Evolutionary conservation across 2,797 vertebrate species (phyloP), one percentile per base, ranked within the genome.

Genomic region (Girardinus metallicus): DNA sequence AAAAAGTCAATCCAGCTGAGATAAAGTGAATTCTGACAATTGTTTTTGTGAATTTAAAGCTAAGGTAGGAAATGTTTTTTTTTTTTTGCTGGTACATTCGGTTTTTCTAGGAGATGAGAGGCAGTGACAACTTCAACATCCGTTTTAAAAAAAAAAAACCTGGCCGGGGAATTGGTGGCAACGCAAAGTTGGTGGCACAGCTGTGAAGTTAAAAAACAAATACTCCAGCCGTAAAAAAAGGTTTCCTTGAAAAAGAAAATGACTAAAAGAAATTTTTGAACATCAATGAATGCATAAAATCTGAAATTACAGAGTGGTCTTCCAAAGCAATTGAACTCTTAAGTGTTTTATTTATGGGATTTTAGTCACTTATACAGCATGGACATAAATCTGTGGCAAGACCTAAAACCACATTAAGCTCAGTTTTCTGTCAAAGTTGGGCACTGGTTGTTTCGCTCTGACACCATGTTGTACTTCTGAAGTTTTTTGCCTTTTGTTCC

Each of bases 1-100:
- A 86, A 91, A 91, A 78, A 79, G 86, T 92, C 87, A 87, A 85
- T 82, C 82, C 43, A 81, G 85, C 71, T 81, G 74, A 83, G 83
- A 88, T 84, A 91, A 91, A 92, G 71, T 68, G 34, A 87, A 78
- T 75, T 60, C 73, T 74, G 39, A 80, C 39, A 75, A 71, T 74
- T 83, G 7, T 23, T 39, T 39, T 78, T 62, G 66, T 5, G 1
- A 78, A 53, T 68, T 71, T 57, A 21, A 44, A 80, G 75, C 36
- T 75, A 51, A 80, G 66, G 71, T 82, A 62, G 77, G 73, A 83
- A 81, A 80, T 57, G 53, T 43, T 1, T 41, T 79, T 43, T 1
- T 41, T 79, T 47, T 82, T 81, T 87, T 74, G 29, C 43, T 21
- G 53, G 43, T 3, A 23, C 55, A 76, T 73, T 36, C 0, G 26